A percentile compares a stretch with the other conserved stretches of the same genome.
These are phyloP conservation scores for Euschistus heros DNA, from an alignment of 1,140 invertebrate species.

Conservation along the genomic window DNA sequence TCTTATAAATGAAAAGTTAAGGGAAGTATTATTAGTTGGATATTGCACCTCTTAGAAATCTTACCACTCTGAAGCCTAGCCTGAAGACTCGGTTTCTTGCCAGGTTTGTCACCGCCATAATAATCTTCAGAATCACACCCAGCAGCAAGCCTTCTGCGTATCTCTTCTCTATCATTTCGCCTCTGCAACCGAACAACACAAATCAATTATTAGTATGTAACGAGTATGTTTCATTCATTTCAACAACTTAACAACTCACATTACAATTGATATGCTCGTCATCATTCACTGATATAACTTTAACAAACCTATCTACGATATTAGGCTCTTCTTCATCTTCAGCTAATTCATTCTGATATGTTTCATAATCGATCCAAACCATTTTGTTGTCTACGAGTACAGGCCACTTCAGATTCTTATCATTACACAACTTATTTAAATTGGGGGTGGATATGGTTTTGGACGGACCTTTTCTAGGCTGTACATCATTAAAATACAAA, in stretches of 20 bases:
- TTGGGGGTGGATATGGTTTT: conserved; percentile 33
- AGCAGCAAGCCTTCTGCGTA: conserved; percentile 76
- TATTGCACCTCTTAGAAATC: conserved; percentile 23
- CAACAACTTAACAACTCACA: conserved; percentile 20
- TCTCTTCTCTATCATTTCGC: conserved; percentile 84
- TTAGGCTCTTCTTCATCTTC: conserved; percentile 40
- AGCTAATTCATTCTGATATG: conserved; percentile 25
- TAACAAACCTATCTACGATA: conserved; percentile 55
- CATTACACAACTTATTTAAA: conserved; percentile 25
- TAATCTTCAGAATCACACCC: conserved; percentile 69
- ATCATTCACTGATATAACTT: conserved; percentile 42
- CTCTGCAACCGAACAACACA: conserved; percentile 45
- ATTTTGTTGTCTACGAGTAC: conserved; percentile 36
- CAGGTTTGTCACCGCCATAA: conserved; percentile 49
- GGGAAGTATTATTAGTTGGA: background rate
- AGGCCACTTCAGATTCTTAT: conserved; percentile 34
- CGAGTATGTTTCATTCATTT: background rate
- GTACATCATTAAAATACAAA: conserved; percentile 32
- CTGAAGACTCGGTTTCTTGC: conserved; percentile 76
- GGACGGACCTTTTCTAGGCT: conserved; percentile 29
- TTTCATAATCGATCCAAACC: conserved; percentile 36
- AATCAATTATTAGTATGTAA: background rate
- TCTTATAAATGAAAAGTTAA: background rate
- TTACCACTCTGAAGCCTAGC: conserved; percentile 74
- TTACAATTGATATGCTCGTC: conserved; percentile 17